Base-by-base conservation (phyloP, 1,140 invertebrate genomes). In the Meloidogyne chitwoodi region DNA sequence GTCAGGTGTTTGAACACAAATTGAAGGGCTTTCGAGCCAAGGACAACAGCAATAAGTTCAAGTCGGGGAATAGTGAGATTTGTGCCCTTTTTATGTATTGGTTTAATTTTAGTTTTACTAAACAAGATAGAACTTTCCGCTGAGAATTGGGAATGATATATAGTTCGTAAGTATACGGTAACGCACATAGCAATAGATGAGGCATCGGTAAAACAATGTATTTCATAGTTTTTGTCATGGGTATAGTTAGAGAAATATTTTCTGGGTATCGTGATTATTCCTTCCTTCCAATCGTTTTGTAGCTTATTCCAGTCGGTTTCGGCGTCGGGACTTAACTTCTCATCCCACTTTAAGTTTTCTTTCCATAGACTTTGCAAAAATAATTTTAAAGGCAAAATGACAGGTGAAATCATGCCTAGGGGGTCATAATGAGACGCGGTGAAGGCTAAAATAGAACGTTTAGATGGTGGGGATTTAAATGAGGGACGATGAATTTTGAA, bases 41-140 rank as follows among this genome's bases (percentile, higher is more conserved):
- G 24, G 12, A 41, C 27, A 12, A 31, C 67, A 0, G 67, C 3
- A 68, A 68, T 68, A 8, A 68, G 27, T 12, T 68, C 67, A 1
- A 68, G 10, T 6, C 67, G 67, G 0, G 67, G 67, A 12, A 68
- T 68, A 12, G 67, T 68, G 10, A 68, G 67, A 3, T 14, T n/a
- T 10, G 1, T 31, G 2, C 67, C 27, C 26, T 68, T 68, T 38
- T 41, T 41, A 34, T 24, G 26, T 2, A 22, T 29, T 1, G 67
- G 67, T 68, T 68, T 68, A 6, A 68, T 24, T 12, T 68, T 68
- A 0, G 67, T 29, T 31, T 68, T 68, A n/a, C 34, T n/a, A 31
- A 68, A 68, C 3, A 68, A 10, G 1, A 68, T 2, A 27, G 24
- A 31, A 22, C 11, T 6, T 10, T 27, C 19, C 10, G 65, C 8